phyloP scores from a whole-genome alignment of 1,140 invertebrate genomes.

The Cotesia typhae region DNA sequence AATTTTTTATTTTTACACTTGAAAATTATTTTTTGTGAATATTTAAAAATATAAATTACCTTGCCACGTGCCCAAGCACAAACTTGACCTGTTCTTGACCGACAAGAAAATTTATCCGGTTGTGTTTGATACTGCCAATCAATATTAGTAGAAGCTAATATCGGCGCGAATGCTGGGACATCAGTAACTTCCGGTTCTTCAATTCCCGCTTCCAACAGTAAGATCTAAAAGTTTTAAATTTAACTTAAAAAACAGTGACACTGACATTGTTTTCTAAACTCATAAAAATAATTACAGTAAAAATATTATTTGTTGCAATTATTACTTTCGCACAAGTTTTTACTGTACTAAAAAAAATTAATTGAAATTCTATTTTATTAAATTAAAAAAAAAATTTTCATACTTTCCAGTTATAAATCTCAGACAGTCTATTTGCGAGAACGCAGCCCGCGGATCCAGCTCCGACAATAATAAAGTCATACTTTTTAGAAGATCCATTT shows the following conservation, averaged over 20 bases:
- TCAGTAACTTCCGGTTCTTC: conserved; percentile 76
- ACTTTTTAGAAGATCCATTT: conserved; percentile 53
- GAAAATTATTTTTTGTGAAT: not conserved
- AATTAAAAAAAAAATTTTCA: conserved; percentile 41
- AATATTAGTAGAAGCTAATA: conserved; percentile 66
- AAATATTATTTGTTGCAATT: too few species aligned
- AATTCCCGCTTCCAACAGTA: conserved; percentile 79
- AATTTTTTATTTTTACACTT: too few species aligned
- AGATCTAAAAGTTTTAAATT: conserved; percentile 62
- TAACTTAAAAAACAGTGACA: not conserved
- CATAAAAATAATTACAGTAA: too few species aligned
- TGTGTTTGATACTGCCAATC: conserved; percentile 70
- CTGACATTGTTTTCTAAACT: too few species aligned
- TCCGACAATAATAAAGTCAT: conserved; percentile 70
- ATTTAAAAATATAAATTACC: conserved; percentile 38
- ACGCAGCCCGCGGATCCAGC: conserved; percentile 74
- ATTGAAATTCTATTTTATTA: too few species aligned
- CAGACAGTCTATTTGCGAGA: conserved; percentile 67
- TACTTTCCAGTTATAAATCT: too few species aligned
- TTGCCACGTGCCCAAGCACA: conserved; percentile 58
- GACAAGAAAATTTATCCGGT: conserved; percentile 62
- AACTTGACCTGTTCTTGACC: conserved; percentile 51
- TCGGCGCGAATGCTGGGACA: conserved; percentile 71
- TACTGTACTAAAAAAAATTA: too few species aligned
- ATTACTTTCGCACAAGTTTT: too few species aligned